Evolutionary conservation across 1,140 invertebrate genomes (phyloP), one percentile per base, ranked within the genome.

Genomic region (Macrotrachela quadricornifera): DNA sequence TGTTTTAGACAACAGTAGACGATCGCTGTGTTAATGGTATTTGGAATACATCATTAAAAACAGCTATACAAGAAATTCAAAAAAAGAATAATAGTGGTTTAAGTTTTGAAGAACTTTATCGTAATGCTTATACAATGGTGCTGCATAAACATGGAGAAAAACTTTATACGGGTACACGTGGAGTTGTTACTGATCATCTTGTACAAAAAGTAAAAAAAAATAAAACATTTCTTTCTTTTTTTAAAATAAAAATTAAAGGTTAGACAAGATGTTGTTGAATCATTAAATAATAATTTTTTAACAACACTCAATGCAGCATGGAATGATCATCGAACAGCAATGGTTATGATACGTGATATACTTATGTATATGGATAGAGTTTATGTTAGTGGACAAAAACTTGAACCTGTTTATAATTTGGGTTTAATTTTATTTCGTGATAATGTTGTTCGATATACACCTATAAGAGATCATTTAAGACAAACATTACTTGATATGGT

Each of bases 321-420:
- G 91, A 94, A 86, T 62, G 92, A 99, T 71, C 92, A 99, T 71
- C 90, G 95, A 66, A 97, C 91, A 8, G 94, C 90, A n/a, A 97
- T 99, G 94, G 88, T 96, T n/a, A 99, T 99, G 94, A 99, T 99
- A 57, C 76, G 94, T 58, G 94, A 99, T 68, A 99, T 99, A 64
- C 77, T 99, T 0, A 99, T 99, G 94, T 99, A 99, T 65, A 96
- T 99, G 90, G 94, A 99, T 71, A 78, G 92, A 58, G 92, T 99
- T 16, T 99, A 95, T 75, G 92, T 99, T 17, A 84, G 88, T 67
- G 16, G 15, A 13, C 90, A 95, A 68, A 87, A 92, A 66, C 86
- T 97, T 42, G 88, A 97, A 62, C 95, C 94, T 75, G 92, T 99
- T 46, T 97, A 97, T 71, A 95, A 96, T 73, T 74, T 99, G 58